Evolutionary conservation across 92 coral and sea anemone species (phyloP), one percentile per base, ranked within the genome.

Genomic region (Porites divaricata): DNA sequence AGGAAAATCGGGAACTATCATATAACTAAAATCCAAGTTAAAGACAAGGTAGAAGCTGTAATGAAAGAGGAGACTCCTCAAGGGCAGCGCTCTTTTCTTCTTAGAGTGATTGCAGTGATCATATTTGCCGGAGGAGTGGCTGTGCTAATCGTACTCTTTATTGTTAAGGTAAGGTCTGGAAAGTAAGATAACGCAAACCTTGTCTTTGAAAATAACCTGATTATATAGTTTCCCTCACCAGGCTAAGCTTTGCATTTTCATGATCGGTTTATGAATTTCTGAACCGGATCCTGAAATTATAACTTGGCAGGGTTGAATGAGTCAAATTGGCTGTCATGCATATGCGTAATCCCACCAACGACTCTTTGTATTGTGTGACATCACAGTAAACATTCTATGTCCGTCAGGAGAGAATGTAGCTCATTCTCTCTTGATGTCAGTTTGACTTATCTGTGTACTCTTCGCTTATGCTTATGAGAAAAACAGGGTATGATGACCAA

Each of bases 111-210:
- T 5, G 79, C 71, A 7, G 52, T 48, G 8, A 21, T 79, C 41
- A 65, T 75, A 9, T 48, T 82, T 82, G 86, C 26, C 0, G 70
- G 21, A 59, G 78, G 63, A 49, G 63, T 72, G 35, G 49, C n/a
- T 48, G 16, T 82, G 79, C 65, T 82, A 14, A 72, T 82, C 45
- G 79, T 61, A 25, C 21, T 82, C 10, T 6, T 82, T 21, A 5
- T 49, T 10, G 67, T 56, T 15, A 82, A 48, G 86, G 86, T 82
- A 22, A 72, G 86, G 45, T 0, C 8, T 9, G 9, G 12, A 6
- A 52, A 54, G 10, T 48, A 4, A 4, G 25, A 26, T 24, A 49
- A 17, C 45, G 45, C 7, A 68, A 9, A 35, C 75, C 1, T 70
- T 70, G 20, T 1, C 45, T 35, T 35, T 45, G 6, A 9, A 54